Evolutionary conservation across 2,888 invertebrate genomes (phyloP).

Genomic region (Drosophila gaucha): DNA sequence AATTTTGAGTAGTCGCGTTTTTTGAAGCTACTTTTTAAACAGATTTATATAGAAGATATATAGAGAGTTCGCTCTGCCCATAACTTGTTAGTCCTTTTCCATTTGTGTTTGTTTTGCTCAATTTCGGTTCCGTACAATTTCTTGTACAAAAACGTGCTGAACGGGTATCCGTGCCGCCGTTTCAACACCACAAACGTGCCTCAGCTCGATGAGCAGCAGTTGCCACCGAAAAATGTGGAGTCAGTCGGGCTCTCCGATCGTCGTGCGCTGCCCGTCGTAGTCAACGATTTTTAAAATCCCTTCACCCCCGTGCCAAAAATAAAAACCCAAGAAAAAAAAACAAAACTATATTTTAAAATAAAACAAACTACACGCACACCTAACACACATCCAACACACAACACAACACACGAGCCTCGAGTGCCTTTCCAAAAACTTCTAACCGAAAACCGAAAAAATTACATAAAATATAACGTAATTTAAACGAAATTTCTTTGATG

Average conservation of each 20-base stretch:
- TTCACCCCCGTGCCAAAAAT: conserved; percentile 50
- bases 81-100: conserved; percentile 58
- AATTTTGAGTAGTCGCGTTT: conserved; percentile 41
- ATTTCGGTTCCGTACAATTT: conserved; percentile 70
- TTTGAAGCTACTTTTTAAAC: conserved; percentile 53
- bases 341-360: conserved; percentile 26
- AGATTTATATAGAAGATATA: background rate
- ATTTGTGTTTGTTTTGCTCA: conserved; percentile 38
- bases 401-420: conserved; percentile 42
- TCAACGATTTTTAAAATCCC: conserved; percentile 78
- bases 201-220: conserved; percentile 74
- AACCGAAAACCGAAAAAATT: conserved; percentile 21
- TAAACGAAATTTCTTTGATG: conserved; percentile 31
- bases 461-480: conserved; percentile 16
- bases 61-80: conserved; percentile 7
- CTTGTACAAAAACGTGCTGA: conserved; percentile 68
- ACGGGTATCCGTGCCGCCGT: conserved; percentile 58
- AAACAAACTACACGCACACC: conserved; percentile 17
- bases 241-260: conserved; percentile 46
- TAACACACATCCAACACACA: conserved; percentile 42
- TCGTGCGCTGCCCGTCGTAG: conserved; percentile 68
- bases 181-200: conserved; percentile 81
- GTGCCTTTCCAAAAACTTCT: conserved; percentile 66
- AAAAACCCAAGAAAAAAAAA: background rate
- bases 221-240: conserved; percentile 33